These are phyloP conservation scores for Probosciger aterrimus DNA, from an alignment of 2,113 vertebrate genomes.

Conservation along the genomic window DNA sequence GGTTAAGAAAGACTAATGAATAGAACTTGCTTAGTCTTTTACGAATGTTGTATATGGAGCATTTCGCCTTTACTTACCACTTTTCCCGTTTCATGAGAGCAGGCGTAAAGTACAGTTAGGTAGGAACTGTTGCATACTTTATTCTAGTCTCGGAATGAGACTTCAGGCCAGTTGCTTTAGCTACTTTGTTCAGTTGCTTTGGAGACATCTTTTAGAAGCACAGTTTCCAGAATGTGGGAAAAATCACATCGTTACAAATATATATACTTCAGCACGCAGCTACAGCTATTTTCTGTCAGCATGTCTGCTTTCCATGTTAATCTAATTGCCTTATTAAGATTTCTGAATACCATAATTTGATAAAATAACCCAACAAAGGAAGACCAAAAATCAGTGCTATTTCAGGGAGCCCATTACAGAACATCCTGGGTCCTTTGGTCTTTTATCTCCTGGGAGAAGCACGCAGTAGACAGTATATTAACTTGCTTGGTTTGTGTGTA, in stretches of 20 bases:
- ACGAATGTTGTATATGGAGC: accelerated
- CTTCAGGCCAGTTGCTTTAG: neutral
- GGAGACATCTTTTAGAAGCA: neutral
- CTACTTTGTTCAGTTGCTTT: neutral
- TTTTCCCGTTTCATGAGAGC: neutral
- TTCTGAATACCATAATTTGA: neutral
- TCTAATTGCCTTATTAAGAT: neutral
- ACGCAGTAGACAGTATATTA: accelerated
- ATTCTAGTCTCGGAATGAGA: neutral
- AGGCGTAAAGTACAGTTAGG: neutral
- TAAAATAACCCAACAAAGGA: neutral
- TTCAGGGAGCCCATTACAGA: neutral
- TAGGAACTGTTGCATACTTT: neutral
- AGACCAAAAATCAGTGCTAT: neutral
- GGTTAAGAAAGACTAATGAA: neutral
- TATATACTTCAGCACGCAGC: neutral
- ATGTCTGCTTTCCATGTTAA: neutral
- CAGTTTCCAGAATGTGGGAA: neutral
- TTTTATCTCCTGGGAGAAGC: neutral
- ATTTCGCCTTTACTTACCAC: neutral
- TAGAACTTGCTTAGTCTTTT: neutral
- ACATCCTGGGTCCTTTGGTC: neutral
- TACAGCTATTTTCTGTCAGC: neutral
- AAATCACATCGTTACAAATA: neutral
- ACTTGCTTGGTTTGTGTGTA: neutral